A percentile compares a stretch with the other conserved stretches of the same genome.
Conservation (phyloP, 2,113 vertebrate species). For the Gasterosteus aculeatus region DNA sequence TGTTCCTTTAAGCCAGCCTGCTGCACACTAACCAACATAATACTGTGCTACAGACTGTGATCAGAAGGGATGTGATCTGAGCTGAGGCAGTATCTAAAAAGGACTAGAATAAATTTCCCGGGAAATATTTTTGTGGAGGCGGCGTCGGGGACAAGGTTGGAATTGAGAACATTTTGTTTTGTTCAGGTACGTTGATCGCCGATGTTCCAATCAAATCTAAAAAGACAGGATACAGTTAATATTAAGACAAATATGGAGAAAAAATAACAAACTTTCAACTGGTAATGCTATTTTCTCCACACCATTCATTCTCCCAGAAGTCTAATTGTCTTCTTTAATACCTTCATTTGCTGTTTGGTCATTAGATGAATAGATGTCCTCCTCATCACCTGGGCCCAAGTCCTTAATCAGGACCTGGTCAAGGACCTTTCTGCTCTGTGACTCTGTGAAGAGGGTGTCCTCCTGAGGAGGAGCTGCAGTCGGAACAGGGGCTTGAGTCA, state of each 20-base stretch:
- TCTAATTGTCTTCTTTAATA: conserved; percentile 5
- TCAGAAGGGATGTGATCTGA: not conserved
- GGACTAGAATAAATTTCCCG: conserved; percentile 63
- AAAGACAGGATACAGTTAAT: not conserved
- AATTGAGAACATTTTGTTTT: conserved; percentile 59
- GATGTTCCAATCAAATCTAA: conserved; percentile 60
- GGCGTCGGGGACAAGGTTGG: conserved; percentile 41
- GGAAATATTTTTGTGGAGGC: conserved; percentile 63
- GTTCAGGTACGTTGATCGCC: conserved; percentile 43
- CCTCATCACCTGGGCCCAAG: conserved; percentile 77
- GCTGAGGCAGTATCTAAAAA: conserved; percentile 33
- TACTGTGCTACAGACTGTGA: conserved; percentile 21
- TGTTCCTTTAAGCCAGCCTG: conserved; percentile 3
- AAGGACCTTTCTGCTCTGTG: conserved; percentile 24
- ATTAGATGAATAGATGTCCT: conserved; percentile 50
- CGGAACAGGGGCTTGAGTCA: conserved; percentile 24
- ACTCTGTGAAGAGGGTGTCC: conserved; percentile 44
- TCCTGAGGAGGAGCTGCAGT: conserved; percentile 26
- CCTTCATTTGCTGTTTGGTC: conserved; percentile 54
- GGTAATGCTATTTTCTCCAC: not conserved
- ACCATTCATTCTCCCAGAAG: not conserved
- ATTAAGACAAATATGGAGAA: not conserved
- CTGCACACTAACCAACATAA: conserved; percentile 19
- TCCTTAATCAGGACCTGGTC: conserved; percentile 76
- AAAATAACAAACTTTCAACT: not conserved